phyloP scores from a whole-genome alignment of 1,140 invertebrate species.

The Heliothis virescens region DNA sequence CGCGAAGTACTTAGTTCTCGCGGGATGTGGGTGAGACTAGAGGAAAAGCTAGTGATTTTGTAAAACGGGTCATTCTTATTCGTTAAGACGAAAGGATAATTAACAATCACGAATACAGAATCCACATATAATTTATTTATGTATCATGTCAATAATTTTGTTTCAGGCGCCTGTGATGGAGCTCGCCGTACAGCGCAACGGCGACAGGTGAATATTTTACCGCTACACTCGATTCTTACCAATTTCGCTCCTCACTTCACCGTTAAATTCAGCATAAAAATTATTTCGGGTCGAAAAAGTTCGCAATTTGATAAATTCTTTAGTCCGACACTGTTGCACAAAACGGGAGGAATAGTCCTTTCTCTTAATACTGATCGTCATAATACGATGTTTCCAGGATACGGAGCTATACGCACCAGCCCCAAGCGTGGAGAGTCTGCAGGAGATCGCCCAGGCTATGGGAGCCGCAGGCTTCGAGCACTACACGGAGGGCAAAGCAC shows the following conservation, averaged over 20 bases:
- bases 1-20: no score
- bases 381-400: background rate
- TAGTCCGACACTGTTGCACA: no score
- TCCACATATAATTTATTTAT: background rate
- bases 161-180: slow-evolving; percentile 55
- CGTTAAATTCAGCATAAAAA: no score
- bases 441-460: slow-evolving; percentile 76
- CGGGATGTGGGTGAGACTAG: no score
- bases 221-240: background rate
- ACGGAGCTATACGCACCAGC: slow-evolving; percentile 64
- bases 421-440: slow-evolving; percentile 77
- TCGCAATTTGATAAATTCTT: no score
- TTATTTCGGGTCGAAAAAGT: no score
- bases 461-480: slow-evolving; percentile 80
- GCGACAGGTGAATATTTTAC: slow-evolving; percentile 49
- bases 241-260: no score
- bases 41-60: no score
- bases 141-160: background rate
- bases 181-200: slow-evolving; percentile 52
- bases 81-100: no score
- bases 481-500: slow-evolving; percentile 75
- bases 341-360: no score
- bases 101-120: no score
- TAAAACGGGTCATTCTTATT: no score
- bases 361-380: background rate